phyloP scores from a whole-genome alignment of 2,797 vertebrate species.

The Coregonus suidteri region DNA sequence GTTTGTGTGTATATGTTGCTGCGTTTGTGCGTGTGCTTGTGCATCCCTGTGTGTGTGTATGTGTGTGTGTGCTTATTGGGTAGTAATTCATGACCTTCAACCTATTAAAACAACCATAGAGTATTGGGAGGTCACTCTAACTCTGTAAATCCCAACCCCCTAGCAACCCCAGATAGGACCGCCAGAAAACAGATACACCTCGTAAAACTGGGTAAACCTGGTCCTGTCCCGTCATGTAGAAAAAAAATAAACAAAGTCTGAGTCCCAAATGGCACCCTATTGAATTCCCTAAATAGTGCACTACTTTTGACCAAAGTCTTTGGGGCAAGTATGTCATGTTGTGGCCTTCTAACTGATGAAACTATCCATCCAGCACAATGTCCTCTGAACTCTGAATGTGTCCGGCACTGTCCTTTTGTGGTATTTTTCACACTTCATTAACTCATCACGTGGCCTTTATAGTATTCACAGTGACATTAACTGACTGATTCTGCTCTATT shows the following conservation, averaged over 20 bases:
- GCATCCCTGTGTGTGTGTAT: conserved; percentile 35
- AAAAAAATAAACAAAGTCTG: not conserved
- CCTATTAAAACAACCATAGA: conserved; percentile 61
- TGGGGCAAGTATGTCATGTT: not conserved
- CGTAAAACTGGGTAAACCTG: conserved; percentile 65
- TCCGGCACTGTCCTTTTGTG: not conserved
- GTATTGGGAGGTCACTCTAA: conserved; percentile 54
- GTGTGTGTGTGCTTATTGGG: conserved; percentile 59
- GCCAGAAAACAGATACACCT: conserved; percentile 46
- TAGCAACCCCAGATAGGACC: conserved; percentile 35
- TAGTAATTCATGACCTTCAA: conserved; percentile 68
- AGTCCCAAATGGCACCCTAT: not conserved
- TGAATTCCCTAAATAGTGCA: not conserved
- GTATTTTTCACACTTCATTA: conserved; percentile 34
- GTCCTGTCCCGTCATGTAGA: not conserved
- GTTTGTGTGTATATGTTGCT: conserved; percentile 23
- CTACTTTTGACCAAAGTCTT: not conserved
- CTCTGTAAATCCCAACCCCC: conserved; percentile 25
- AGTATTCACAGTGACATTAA: conserved; percentile 18
- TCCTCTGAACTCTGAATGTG: not conserved
- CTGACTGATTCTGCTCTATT: conserved; percentile 37
- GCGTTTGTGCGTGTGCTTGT: not conserved
- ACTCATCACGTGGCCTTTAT: conserved; percentile 27
- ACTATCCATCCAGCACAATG: conserved; percentile 15
- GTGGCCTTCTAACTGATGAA: not conserved